These are phyloP conservation scores for Esperia sulphurella DNA, from an alignment of 2,888 invertebrate genomes.

Conservation along the genomic window DNA sequence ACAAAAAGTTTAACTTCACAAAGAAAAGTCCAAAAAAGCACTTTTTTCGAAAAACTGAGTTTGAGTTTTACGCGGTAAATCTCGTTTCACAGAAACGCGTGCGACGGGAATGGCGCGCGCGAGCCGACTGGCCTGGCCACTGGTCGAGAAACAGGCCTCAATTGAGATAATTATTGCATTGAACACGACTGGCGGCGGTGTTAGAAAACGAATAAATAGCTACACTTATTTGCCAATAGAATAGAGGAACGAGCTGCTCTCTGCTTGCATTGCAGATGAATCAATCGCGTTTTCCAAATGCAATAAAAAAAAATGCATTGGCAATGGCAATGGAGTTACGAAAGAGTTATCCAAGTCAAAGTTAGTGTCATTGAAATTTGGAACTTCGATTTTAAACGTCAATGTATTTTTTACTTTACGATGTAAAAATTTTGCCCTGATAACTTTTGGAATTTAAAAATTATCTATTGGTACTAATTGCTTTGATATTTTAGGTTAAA, in stretches of 20 bases:
- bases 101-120: slow-evolving; percentile 37
- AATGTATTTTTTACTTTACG: no score
- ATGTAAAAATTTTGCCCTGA: no score
- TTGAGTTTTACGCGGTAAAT: slow-evolving; percentile 4
- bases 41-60: slow-evolving; percentile 2
- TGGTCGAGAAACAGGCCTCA: slow-evolving; percentile 19
- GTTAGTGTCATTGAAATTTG: slow-evolving; percentile 8
- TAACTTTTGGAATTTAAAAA: no score
- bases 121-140: slow-evolving; percentile 38
- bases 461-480: no score
- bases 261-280: slow-evolving; percentile 3
- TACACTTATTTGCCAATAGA: slow-evolving; percentile 47
- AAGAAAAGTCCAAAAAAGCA: slow-evolving; percentile 2
- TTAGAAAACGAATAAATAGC: slow-evolving; percentile 72
- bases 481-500: no score
- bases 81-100: slow-evolving; percentile 34
- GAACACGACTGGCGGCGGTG: slow-evolving; percentile 40
- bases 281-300: background rate
- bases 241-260: slow-evolving; percentile 16
- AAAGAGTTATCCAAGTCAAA: no score
- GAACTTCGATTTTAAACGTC: slow-evolving; percentile 3
- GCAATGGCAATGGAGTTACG: no score
- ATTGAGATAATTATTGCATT: slow-evolving; percentile 41
- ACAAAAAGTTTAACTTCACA: slow-evolving; percentile 5
- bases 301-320: background rate